Evolutionary conservation across 2,113 vertebrate genomes (phyloP).

Genomic region (Scortum barcoo): DNA sequence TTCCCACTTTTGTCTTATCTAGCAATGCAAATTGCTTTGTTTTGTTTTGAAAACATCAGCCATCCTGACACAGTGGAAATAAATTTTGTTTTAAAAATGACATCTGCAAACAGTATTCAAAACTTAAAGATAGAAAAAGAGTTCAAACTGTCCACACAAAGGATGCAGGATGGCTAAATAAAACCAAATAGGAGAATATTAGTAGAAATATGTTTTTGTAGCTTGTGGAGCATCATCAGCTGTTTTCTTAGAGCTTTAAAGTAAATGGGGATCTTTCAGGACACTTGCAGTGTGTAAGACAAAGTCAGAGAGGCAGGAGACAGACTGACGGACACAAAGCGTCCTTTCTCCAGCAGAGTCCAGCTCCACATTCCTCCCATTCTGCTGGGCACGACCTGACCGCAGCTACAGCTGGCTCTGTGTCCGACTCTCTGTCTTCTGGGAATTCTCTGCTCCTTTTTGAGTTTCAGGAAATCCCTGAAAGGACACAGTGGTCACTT

Average conservation of each 20-base stretch:
- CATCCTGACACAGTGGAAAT: background rate
- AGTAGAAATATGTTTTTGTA: background rate
- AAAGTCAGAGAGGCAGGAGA: slow-evolving; percentile 9
- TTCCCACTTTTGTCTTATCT: background rate
- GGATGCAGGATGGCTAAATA: background rate
- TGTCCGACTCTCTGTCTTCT: background rate
- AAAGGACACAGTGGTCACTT: slow-evolving; percentile 6
- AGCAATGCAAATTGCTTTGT: background rate
- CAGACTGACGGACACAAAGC: slow-evolving; percentile 43
- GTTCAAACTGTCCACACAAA: background rate
- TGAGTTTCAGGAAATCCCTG: slow-evolving; percentile 27
- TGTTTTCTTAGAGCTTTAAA: background rate
- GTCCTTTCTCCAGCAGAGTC: slow-evolving; percentile 30
- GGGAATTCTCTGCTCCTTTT: slow-evolving; percentile 28
- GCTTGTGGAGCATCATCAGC: background rate
- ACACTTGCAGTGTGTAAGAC: background rate
- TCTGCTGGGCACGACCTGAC: slow-evolving; percentile 35
- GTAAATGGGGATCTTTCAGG: background rate
- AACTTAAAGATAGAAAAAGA: background rate
- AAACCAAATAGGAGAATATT: background rate
- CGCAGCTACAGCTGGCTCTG: slow-evolving; percentile 5
- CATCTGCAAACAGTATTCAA: too few species aligned
- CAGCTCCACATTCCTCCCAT: slow-evolving; percentile 62
- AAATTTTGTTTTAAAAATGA: background rate
- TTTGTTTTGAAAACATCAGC: background rate